Base-by-base conservation (phyloP, 2,888 invertebrate species). In the Branchellion lobata region DNA sequence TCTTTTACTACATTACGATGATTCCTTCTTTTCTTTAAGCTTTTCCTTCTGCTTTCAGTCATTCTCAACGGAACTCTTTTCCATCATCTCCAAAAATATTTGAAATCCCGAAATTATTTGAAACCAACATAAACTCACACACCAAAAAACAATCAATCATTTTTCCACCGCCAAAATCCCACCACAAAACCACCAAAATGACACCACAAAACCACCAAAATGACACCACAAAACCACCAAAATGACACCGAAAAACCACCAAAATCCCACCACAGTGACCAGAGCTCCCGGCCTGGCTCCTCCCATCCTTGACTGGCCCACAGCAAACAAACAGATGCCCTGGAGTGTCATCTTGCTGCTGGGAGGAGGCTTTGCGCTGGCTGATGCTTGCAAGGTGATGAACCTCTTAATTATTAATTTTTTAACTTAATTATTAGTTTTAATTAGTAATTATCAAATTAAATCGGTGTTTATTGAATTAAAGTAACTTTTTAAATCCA, bases 351-450 rank as follows among this genome's bases (percentile, higher is more conserved):
- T 95, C 36, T 91, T 95, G 85, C 90, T 95, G 77, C 90, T 95
- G 78, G 92, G 95, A 72, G 95, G 95, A 40, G 95, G 95, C 0
- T 95, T 95, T 87, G 95, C 95, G 0, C 90, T 96, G 81, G 95
- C 96, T 0, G 92, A 93, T 82, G 95, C 93, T 81, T 93, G 93
- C 84, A 91, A 92, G 84, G 91, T 81, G 21, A 11, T 40, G 0
- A 18, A n/a, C n/a, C n/a, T n/a, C n/a, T 0, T 33, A 31, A n/a
- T 34, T 21, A 29, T 27, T 69, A 14, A 36, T 34, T 40, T 1
- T n/a, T 69, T 78, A 72, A 68, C 33, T 68, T 21, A 68, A 31
- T 68, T 1, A 65, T 65, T 72, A 1, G n/a, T 72, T 72, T 1
- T 1, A 1, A 34, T 33, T 11, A 11, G 24, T 21, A 14, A 11